A percentile compares a stretch with the other conserved stretches of the same genome.
phyloP scores from a whole-genome alignment of 2,113 vertebrate genomes.

The Verasper variegatus region DNA sequence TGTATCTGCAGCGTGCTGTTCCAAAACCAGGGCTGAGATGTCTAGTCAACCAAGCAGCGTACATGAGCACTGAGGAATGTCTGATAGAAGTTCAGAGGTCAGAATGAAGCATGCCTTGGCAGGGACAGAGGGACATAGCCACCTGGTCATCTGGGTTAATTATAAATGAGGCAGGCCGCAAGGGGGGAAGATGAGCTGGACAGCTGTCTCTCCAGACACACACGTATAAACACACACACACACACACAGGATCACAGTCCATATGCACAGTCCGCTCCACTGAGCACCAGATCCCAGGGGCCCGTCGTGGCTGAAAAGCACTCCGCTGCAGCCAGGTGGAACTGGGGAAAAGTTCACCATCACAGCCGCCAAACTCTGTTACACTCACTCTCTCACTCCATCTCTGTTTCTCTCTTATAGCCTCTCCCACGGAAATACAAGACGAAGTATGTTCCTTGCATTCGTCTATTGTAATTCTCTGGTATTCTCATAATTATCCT shows the following conservation, averaged over 20 bases:
- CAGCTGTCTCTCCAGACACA: slow-evolving; percentile 80
- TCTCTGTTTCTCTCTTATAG: slow-evolving; percentile 39
- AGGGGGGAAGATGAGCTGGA: slow-evolving; percentile 81
- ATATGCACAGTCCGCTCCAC: slow-evolving; percentile 65
- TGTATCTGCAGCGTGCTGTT: slow-evolving; percentile 34
- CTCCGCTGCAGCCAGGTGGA: slow-evolving; percentile 77
- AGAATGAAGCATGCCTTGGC: slow-evolving; percentile 79
- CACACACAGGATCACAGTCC: slow-evolving; percentile 66
- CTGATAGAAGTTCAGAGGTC: slow-evolving; percentile 79
- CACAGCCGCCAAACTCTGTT: slow-evolving; percentile 63
- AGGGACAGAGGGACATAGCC: slow-evolving; percentile 81
- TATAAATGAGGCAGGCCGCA: slow-evolving; percentile 80
- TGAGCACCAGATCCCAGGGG: slow-evolving; percentile 76
- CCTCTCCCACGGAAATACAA: slow-evolving; percentile 55
- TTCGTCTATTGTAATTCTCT: slow-evolving; percentile 39
- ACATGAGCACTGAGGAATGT: slow-evolving; percentile 71
- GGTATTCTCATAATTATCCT: slow-evolving; percentile 38
- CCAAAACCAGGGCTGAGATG: slow-evolving; percentile 35
- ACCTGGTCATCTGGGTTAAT: slow-evolving; percentile 84
- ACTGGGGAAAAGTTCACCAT: slow-evolving; percentile 80
- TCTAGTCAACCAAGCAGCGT: slow-evolving; percentile 54
- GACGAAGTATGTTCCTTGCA: slow-evolving; percentile 53
- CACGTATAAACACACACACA: slow-evolving; percentile 53
- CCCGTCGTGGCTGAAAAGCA: slow-evolving; percentile 71
- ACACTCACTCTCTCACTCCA: slow-evolving; percentile 17